These are phyloP conservation scores for Imbricaverruca yamaguchii DNA, from an alignment of 2,888 invertebrate species.

Conservation along the genomic window DNA sequence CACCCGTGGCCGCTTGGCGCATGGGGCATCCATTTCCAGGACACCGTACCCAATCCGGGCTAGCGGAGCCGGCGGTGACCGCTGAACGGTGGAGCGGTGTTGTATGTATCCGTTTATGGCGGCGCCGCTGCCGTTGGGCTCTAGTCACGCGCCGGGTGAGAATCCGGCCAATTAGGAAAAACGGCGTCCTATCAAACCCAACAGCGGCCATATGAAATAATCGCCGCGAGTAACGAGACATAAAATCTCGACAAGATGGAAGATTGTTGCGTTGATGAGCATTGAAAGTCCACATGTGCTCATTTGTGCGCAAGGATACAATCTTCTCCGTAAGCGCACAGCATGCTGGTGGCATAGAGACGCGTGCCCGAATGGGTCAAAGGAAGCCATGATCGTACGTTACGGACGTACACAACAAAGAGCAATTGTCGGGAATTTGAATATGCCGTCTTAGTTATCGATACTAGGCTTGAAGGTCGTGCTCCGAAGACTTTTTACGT, in stretches of 20 bases:
- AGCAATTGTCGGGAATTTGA: no score
- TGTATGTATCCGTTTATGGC: no score
- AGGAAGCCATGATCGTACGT: not conserved
- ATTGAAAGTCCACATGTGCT: constrained; percentile 9
- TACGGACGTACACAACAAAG: not conserved
- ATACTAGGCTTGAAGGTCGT: no score
- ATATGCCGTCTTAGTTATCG: no score
- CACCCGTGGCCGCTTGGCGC: no score
- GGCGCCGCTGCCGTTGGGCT: no score
- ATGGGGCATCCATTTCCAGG: not conserved
- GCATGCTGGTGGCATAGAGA: not conserved
- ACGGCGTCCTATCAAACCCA: constrained; percentile 4
- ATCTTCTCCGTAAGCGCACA: not conserved
- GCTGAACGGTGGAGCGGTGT: not conserved
- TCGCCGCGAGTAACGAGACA: not conserved
- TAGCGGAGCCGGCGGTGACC: not conserved
- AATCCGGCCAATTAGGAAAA: not conserved
- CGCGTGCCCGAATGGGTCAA: not conserved
- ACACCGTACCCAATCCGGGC: not conserved
- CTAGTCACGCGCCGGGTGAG: not conserved
- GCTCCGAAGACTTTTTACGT: no score
- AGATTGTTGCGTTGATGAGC: constrained; percentile 12
- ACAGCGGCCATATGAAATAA: not conserved
- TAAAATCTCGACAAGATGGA: not conserved
- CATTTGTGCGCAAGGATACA: not conserved